Evolutionary conservation across 2,888 invertebrate species (phyloP), one percentile per base, ranked within the genome.

Genomic region (Diadromus collaris): DNA sequence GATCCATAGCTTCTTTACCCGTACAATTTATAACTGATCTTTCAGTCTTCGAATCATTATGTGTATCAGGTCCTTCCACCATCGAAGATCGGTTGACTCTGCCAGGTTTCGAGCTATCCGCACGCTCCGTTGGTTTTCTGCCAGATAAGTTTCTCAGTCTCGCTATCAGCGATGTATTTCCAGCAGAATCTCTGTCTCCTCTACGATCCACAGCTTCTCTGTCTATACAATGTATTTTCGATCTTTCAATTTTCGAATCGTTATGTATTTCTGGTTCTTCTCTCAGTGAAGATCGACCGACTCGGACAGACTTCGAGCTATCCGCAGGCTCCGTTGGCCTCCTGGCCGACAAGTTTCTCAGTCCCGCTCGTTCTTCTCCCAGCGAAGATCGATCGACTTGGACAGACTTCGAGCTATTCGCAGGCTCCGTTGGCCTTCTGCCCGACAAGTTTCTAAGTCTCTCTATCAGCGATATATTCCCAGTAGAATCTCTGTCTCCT

Each of bases 361-460:
- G 75, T 82, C 84, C 82, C 34, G 82, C 74, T 24, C n/a, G n/a
- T n/a, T n/a, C n/a, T n/a, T n/a, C n/a, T n/a, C n/a, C n/a, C n/a
- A n/a, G n/a, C n/a, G n/a, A n/a, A n/a, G n/a, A 44, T 13, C 56
- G 54, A 63, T 46, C 77, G 19, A 32, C 32, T 60, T 27, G n/a
- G 24, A 19, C 27, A 38, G 19, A 27, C 38, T 73, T 63, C 21
- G 32, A 56, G 51, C 10, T 5, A 13, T 65, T 48, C 56, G n/a
- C 44, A 1, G 1, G 16, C 2, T 54, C 38, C 16, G 21, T 61
- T 9, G 19, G n/a, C 65, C 60, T 76, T 24, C 58, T 60, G 32
- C 29, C 27, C n/a, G 83, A 82, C 60, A 82, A 72, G 72, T 83
- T 83, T 75, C 79, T 81, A 63, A 86, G 75, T 82, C 84, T 83